A percentile compares a stretch with the other conserved stretches of the same genome.
phyloP scores from a whole-genome alignment of 1,140 invertebrate genomes.

The Dendrolimus punctatus region DNA sequence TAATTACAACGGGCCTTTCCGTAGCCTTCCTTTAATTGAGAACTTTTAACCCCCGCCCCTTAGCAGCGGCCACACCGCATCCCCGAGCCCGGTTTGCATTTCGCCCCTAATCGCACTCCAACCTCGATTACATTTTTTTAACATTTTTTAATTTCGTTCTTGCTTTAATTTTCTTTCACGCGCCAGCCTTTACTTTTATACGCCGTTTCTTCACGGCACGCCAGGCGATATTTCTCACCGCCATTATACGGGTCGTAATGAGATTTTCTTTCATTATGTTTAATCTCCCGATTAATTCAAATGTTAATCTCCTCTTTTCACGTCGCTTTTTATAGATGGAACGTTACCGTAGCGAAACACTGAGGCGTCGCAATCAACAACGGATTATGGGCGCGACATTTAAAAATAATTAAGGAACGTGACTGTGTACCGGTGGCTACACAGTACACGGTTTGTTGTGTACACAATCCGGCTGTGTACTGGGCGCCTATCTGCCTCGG shows the following conservation, averaged over 20 bases:
- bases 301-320: constrained; percentile 66
- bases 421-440: constrained; percentile 17
- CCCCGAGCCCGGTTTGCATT: constrained; percentile 8
- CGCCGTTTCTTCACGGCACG: constrained; percentile 46
- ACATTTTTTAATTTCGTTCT: constrained; percentile 69
- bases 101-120: constrained; percentile 34
- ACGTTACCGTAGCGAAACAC: constrained; percentile 41
- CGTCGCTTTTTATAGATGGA: constrained; percentile 44
- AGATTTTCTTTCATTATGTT: constrained; percentile 72
- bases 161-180: constrained; percentile 67
- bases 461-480: constrained; percentile 8
- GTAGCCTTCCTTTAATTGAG: constrained; percentile 65
- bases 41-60: constrained; percentile 37
- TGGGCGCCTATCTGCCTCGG: constrained; percentile 20
- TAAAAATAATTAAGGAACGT: constrained; percentile 63
- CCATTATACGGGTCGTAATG: constrained; percentile 67
- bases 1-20: constrained; percentile 64
- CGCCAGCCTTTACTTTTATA: constrained; percentile 58
- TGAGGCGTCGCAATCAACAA: constrained; percentile 29
- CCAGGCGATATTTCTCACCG: constrained; percentile 62
- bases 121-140: constrained; percentile 70
- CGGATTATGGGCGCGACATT: constrained; percentile 43
- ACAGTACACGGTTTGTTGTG: constrained; percentile 10
- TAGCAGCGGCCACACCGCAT: constrained; percentile 8
- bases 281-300: constrained; percentile 72